Evolutionary conservation across 2,888 invertebrate genomes (phyloP), one percentile per base, ranked within the genome.

Genomic region (Lasius fuliginosus): DNA sequence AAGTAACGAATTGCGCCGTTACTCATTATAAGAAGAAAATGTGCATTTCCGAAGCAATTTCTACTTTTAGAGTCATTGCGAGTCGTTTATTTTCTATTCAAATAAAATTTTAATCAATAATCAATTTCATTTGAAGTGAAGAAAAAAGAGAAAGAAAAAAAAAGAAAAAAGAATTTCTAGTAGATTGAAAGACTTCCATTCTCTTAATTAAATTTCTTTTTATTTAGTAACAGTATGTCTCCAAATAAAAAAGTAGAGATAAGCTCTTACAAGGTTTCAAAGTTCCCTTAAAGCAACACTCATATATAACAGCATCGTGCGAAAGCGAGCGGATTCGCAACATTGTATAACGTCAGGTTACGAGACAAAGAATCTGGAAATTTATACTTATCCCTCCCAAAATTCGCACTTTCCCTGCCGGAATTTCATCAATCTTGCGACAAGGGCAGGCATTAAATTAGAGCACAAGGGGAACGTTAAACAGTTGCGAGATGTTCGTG

Each of bases 381-480:
- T 88, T 82, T 88, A 73, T 67, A 76, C 36, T 65, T 65, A 12
- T 18, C 11, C 3, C 33, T 36, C 42, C 27, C 33, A 5, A 69
- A 56, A 49, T 42, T 62, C 30, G 15, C 40, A 42, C 36, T 81
- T 69, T 79, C 53, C 2, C 11, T 6, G 75, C 64, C 64, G 65
- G 76, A 86, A 90, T 86, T 87, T 87, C 85, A 82, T 90, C 79
- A 76, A 85, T 88, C 67, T 73, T 42, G 49, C 30, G 49, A 64
- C 36, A 56, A 62, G 67, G 36, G 18, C 46, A 40, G 27, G n/a
- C 62, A 53, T 84, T 82, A 86, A 90, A 88, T 87, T 86, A 83
- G 56, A 64, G 46, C 67, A 46, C 49, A 56, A 76, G 58, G 64
- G 46, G 27, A 30, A 60, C 79, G 79, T 87, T 62, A 83, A 85